phyloP scores from a whole-genome alignment of 1,140 invertebrate genomes.

The Mizuhopecten yessoensis region DNA sequence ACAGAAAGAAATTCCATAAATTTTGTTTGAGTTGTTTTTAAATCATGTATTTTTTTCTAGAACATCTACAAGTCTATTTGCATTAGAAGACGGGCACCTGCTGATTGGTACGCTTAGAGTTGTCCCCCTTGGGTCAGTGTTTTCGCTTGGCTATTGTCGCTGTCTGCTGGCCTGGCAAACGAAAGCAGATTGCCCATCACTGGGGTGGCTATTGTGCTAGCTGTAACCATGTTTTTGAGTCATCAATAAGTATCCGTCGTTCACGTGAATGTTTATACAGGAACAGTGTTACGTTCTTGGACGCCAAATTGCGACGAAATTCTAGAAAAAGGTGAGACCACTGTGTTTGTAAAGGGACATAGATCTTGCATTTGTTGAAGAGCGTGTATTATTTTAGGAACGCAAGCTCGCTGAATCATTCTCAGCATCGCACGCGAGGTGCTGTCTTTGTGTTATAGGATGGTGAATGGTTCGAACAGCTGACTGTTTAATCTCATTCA shows the following conservation, averaged over 20 bases:
- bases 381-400: neutral
- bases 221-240: slow-evolving; percentile 17
- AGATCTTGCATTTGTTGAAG: neutral
- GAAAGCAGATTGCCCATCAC: neutral
- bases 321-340: neutral
- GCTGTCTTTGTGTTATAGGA: neutral
- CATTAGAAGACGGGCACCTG: no score
- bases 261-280: neutral
- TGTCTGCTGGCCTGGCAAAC: neutral
- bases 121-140: neutral
- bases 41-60: no score
- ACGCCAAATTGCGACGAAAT: neutral
- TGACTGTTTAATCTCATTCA: neutral
- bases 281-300: neutral
- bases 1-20: no score
- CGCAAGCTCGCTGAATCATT: slow-evolving; percentile 22
- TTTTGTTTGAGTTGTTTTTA: no score
- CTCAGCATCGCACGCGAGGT: neutral
- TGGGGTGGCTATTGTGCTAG: neutral
- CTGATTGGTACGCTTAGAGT: neutral
- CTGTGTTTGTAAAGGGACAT: neutral
- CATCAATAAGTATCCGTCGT: neutral
- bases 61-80: no score
- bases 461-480: slow-evolving; percentile 22
- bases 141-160: slow-evolving; percentile 17